Evolutionary conservation across 2,888 invertebrate genomes (phyloP), one percentile per base, ranked within the genome.

Genomic region (Eulithis prunata): DNA sequence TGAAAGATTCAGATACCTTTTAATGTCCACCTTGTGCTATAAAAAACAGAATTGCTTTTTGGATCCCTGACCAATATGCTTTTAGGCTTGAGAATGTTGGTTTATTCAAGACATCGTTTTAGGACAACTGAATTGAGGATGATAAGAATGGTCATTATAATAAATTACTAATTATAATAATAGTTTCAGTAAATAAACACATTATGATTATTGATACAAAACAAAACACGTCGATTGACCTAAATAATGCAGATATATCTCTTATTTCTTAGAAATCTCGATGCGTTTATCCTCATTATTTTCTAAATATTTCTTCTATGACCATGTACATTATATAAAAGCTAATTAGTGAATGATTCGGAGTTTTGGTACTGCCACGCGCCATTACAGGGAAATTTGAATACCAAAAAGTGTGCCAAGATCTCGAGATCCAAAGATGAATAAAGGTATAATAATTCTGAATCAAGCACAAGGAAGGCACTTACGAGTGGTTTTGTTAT

Each of bases 261-360:
- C 46, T 46, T 10, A 58, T 59, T 63, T 63, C 59, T 60, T 14
- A 52, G 66, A 63, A 63, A 47, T 41, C 10, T 58, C 32, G 52
- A 59, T 56, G 38, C 32, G 47, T 63, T 62, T 67, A 67, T 56
- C 57, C 57, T 58, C 14, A 45, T 60, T 60, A 56, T 67, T 51
- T 59, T 56, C 47, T 45, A 14, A 60, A 62, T 62, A 58, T 62
- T 45, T 60, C 5, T 62, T 41, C 11, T 41, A 47, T 58, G 62
- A 54, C 49, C 51, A 62, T 52, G 36, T 55, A 55, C 55, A 55
- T 56, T 66, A 51, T 38, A 52, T 56, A 32, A 45, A 47, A 51
- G 46, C 38, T 8, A 57, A 57, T 65, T 7, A 14, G 46, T 52
- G 7, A 3, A 46, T 58, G 58, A 66, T 12, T 66, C 52, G 61